A percentile compares a stretch with the other conserved stretches of the same genome.
phyloP scores from a whole-genome alignment of 2,888 invertebrate species.

The Drosophila anceps region DNA sequence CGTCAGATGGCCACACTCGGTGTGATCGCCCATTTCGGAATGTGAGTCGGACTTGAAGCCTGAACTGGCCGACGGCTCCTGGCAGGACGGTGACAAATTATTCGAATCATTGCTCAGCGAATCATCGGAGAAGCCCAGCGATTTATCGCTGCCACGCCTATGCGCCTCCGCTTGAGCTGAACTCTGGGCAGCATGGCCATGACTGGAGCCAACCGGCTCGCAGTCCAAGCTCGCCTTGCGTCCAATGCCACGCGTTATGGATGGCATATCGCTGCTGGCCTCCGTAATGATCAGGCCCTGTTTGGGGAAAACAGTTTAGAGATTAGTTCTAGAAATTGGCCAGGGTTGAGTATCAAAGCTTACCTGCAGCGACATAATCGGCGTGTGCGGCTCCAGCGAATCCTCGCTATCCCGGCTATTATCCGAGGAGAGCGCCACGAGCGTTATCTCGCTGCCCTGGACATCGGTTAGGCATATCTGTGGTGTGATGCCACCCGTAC shows the following conservation, averaged over 20 bases:
- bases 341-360: background rate
- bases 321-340: background rate
- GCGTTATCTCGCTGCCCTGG: constrained; percentile 92
- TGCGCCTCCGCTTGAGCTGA: constrained; percentile 83
- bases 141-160: constrained; percentile 89
- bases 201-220: constrained; percentile 80
- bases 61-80: constrained; percentile 87
- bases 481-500: constrained; percentile 85
- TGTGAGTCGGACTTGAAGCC: constrained; percentile 87
- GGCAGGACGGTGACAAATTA: constrained; percentile 87
- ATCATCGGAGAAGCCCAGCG: constrained; percentile 90
- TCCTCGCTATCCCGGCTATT: constrained; percentile 90
- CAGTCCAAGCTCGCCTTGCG: constrained; percentile 89
- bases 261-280: constrained; percentile 89
- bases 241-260: constrained; percentile 92
- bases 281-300: constrained; percentile 80
- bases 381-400: constrained; percentile 88
- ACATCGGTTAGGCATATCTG: constrained; percentile 97
- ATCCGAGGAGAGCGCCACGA: constrained; percentile 91
- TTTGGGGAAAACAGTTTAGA: background rate
- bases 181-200: constrained; percentile 21
- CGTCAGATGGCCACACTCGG: constrained; percentile 84
- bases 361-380: constrained; percentile 84
- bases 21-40: constrained; percentile 87
- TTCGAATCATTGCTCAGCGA: constrained; percentile 89